Conservation (phyloP, 2,113 vertebrate species). For the Lophius piscatorius region DNA sequence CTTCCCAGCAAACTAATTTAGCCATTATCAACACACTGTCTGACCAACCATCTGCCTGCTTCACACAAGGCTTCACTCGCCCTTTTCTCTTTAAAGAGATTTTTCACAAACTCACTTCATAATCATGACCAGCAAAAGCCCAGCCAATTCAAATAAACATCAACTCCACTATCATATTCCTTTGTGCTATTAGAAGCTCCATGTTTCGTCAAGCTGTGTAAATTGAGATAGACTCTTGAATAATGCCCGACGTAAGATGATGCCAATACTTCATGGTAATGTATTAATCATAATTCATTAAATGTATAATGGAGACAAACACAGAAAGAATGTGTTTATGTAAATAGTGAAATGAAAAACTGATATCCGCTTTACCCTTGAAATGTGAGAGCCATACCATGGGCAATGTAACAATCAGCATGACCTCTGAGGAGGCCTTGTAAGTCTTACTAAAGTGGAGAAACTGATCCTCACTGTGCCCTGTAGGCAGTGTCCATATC, state of each 20-base stretch:
- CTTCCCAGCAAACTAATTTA: constrained; percentile 74
- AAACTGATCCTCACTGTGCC: constrained; percentile 57
- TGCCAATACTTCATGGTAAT: constrained; percentile 65
- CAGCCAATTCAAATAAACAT: constrained; percentile 69
- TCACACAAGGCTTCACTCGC: constrained; percentile 31
- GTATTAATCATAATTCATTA: constrained; percentile 71
- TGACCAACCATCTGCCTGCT: constrained; percentile 74
- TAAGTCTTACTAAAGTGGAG: constrained; percentile 53
- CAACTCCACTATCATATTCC: constrained; percentile 54
- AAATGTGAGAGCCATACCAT: constrained; percentile 60
- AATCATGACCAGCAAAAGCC: constrained; percentile 71
- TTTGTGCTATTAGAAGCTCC: constrained; percentile 64
- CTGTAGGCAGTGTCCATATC: constrained; percentile 54
- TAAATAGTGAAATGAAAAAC: constrained; percentile 57
- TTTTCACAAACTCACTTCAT: constrained; percentile 67
- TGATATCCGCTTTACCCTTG: constrained; percentile 64
- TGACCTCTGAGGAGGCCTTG: constrained; percentile 61
- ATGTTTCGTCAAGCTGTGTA: constrained; percentile 68
- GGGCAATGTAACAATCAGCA: constrained; percentile 59
- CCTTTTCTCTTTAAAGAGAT: constrained; percentile 35
- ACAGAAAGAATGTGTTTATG: constrained; percentile 23
- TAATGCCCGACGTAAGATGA: constrained; percentile 64
- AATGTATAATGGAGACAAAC: constrained; percentile 52
- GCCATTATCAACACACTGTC: constrained; percentile 69
- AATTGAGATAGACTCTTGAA: constrained; percentile 68